Evolutionary conservation across 2,113 vertebrate species (phyloP), one percentile per base, ranked within the genome.

Genomic region (Podarcis raffonei): DNA sequence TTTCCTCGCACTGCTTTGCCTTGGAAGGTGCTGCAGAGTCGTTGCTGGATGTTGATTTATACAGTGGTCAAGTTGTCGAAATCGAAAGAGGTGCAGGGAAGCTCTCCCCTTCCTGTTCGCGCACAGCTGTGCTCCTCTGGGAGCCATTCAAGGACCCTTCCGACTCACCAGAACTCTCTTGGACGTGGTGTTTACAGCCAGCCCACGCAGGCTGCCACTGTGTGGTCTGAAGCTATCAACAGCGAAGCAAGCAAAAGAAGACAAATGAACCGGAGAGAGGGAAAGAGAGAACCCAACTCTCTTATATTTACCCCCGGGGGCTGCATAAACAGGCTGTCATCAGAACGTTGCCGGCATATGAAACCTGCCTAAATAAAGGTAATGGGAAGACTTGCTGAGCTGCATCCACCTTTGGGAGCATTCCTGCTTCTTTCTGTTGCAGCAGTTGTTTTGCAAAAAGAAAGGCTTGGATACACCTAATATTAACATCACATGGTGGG

Each of bases 101-200:
- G 72, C 85, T 92, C 89, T 95, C 90, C 92, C 87, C 35, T 94
- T 96, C 93, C 94, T 95, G 93, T 95, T 96, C 93, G 88, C 89
- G 94, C 91, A 91, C 92, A 96, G 95, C 95, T 96, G 94, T 93
- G 94, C 88, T 96, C 95, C 94, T 90, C 89, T 0, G 93, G 96
- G 94, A 94, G 89, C 74, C 79, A 88, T 90, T 59, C 76, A 22
- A 69, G 79, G 87, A 81, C 27, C 25, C 72, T 76, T 18, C 93
- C 92, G 91, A 78, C 79, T 90, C 94, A 90, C 93, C 93, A 95
- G 91, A 95, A 90, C 91, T 93, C 92, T 87, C 20, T 94, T 53
- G 0, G 89, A 94, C 91, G 88, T 76, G 3, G 89, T 77, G 87
- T 96, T 96, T 95, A 94, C 92, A 96, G 90, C 85, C 94, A 90